Evolutionary conservation across 2,888 invertebrate genomes (phyloP).

Genomic region (Hoplodrina blanda): DNA sequence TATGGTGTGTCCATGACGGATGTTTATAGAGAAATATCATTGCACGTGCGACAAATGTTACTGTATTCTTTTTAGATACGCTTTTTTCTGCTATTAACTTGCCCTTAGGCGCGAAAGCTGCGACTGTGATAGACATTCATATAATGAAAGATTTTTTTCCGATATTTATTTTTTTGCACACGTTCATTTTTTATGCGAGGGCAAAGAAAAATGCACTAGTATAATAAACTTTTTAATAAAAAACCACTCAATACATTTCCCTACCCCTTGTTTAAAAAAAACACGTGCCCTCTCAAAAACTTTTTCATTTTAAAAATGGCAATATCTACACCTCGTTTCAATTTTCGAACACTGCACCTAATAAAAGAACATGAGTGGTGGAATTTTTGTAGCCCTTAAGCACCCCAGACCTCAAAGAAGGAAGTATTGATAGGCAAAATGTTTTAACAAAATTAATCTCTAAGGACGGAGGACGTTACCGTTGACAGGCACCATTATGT

Average conservation of each 20-base stretch:
- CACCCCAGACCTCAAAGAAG: constrained; percentile 48
- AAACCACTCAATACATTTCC: constrained; percentile 41
- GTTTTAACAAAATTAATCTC: constrained; percentile 88
- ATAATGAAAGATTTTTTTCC: constrained; percentile 32
- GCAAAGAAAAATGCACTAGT: constrained; percentile 33
- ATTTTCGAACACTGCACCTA: constrained; percentile 60
- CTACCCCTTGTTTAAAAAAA: constrained; percentile 42
- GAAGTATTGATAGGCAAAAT: constrained; percentile 75
- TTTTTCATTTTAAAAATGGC: constrained; percentile 59
- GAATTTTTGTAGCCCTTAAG: constrained; percentile 58
- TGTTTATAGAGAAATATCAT: constrained; percentile 75
- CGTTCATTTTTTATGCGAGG: not conserved
- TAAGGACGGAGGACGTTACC: constrained; percentile 75
- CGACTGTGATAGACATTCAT: constrained; percentile 23
- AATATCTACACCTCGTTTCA: constrained; percentile 53
- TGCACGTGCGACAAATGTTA: constrained; percentile 73
- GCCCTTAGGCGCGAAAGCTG: constrained; percentile 52
- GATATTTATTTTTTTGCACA: constrained; percentile 10
- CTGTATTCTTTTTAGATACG: constrained; percentile 64
- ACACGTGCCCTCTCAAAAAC: constrained; percentile 39
- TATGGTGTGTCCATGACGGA: constrained; percentile 77
- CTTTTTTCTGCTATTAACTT: constrained; percentile 58
- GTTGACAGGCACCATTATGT: constrained; percentile 82
- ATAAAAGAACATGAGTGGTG: constrained; percentile 66
- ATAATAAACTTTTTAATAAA: constrained; percentile 49